Base-by-base conservation (phyloP, 2,113 vertebrate species). In the Scolopax mira region DNA sequence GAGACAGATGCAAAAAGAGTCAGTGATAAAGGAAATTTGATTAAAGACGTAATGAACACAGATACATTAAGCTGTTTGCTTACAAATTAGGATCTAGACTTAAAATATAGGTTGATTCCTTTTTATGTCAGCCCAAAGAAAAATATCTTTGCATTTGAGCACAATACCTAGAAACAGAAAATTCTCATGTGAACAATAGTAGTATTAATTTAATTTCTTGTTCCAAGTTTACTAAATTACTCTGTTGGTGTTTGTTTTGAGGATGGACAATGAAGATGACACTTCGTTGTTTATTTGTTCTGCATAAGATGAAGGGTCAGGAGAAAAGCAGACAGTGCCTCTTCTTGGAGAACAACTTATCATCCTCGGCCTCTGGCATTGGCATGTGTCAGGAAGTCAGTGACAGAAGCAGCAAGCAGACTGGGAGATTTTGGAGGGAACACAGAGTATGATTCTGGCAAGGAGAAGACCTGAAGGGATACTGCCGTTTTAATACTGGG, bases 151-250 rank as follows among this genome's bases (percentile, higher is more conserved):
- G 16, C 12, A 39, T 27, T 4, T 37, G 37, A 67, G 33, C 18
- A 85, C 52, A 86, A 66, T 19, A 66, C 23, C 2, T 69, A 89
- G 6, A 65, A 93, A 33, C 5, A 64, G 19, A 81, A 93, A 85
- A 37, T 64, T n/a, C 22, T 70, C 25, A 48, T 6, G 12, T 46
- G n/a, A 90, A 54, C 0, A 0, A 35, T 4, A 1, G 14, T 0
- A 79, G 49, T 88, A 85, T 35, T 44, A 77, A 21, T 37, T 55
- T 9, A 69, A 42, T 15, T 18, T 2, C 19, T 87, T 65, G 10
- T 62, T 66, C 46, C 13, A 16, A 39, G 22, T 62, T 69, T 73
- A 80, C 7, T 62, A 41, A 69, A 82, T 39, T 24, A 66, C 11
- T 44, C 35, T 42, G 21, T 41, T 33, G 7, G 5, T 14, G 5